Base-by-base conservation (phyloP, 2,113 vertebrate species). In the Falco punctatus region DNA sequence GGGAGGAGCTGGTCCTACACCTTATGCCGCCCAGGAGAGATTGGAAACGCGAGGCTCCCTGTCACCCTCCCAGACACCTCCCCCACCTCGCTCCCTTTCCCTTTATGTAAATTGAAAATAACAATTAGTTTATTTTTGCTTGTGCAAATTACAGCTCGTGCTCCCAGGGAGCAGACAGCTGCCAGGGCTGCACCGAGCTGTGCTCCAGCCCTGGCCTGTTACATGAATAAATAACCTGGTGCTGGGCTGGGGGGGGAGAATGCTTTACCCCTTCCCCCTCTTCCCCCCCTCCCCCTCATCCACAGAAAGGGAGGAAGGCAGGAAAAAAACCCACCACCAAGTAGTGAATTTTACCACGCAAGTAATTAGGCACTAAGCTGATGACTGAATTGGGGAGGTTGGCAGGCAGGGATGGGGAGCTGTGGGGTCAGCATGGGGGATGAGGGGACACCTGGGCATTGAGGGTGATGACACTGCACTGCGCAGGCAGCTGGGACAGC, bases 81-180 rank as follows among this genome's bases (percentile, higher is more conserved):
- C 65, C 42, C 59, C 30, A 14, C 42, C 40, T 17, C 69, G 13
- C 35, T 72, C 32, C 69, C 30, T 28, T 59, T 93, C 72, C 58
- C 71, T 91, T 62, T 85, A 79, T 96, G 95, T 61, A 95, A 96
- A 96, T 91, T 15, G 58, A 79, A 95, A 93, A 87, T 93, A 93
- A 96, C 93, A 93, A 95, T 96, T 81, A 95, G 94, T 94, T 96
- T 96, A 93, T 95, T 97, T 97, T 95, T 78, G 86, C 80, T 77
- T 81, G 85, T 94, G 96, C 80, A 92, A 97, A 96, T 95, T 90
- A 77, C 85, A 86, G 80, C 92, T 95, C 27, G 1, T 2, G 23
- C 59, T 91, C 95, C 90, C 90, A 88, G 87, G 92, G 93, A 96
- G 93, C 94, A 38, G 59, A 78, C 95, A 87, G 94, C 90, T 97